phyloP scores from a whole-genome alignment of 2,797 vertebrate genomes.

The Halcyon chelicuti region DNA sequence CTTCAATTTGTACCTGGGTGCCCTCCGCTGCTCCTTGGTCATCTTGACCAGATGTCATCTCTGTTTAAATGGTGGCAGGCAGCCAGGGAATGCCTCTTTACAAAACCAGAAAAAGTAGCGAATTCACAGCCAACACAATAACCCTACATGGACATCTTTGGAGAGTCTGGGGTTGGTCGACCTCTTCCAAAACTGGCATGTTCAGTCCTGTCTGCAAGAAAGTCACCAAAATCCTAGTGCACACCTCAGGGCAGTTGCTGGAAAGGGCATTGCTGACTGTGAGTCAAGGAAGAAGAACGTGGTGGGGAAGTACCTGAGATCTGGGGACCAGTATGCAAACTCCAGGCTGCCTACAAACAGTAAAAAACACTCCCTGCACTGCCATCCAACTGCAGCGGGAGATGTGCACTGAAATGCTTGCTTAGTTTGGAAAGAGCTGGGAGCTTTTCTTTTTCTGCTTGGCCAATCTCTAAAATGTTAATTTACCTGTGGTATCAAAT shows the following conservation, averaged over 20 bases:
- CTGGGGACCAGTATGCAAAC: background rate
- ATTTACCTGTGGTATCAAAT: conserved; percentile 6
- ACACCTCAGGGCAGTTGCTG: background rate
- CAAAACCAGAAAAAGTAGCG: background rate
- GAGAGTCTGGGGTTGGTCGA: background rate
- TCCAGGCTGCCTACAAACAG: background rate
- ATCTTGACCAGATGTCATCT: conserved; percentile 37
- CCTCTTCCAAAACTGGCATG: background rate
- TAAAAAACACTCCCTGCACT: background rate
- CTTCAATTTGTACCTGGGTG: conserved; percentile 19
- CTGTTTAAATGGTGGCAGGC: conserved; percentile 10
- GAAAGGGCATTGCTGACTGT: background rate
- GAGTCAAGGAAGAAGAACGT: background rate
- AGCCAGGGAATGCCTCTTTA: background rate
- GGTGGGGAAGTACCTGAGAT: background rate
- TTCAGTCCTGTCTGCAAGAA: background rate
- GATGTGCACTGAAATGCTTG: background rate
- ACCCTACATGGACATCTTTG: background rate
- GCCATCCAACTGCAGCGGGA: background rate
- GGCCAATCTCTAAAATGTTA: background rate
- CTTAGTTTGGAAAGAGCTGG: background rate
- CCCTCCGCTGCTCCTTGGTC: background rate
- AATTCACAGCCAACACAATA: background rate
- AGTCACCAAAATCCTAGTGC: background rate
- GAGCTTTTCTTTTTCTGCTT: background rate